Evolutionary conservation across 1,140 invertebrate genomes (phyloP), one percentile per base, ranked within the genome.

Genomic region (Calliphora vicina): DNA sequence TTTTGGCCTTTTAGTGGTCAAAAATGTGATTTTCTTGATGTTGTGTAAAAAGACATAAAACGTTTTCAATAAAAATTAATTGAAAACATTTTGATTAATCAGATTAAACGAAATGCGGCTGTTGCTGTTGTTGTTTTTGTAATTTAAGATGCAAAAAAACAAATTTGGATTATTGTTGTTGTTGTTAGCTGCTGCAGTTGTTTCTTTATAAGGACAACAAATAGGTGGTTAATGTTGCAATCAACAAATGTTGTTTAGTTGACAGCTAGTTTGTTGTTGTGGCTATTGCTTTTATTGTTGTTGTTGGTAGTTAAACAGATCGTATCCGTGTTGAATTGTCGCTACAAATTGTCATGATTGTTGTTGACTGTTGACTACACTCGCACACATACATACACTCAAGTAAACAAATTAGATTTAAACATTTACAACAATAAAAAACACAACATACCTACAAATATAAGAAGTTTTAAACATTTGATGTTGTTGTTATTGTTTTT

Each of bases 311-410:
- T 71, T 23, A n/a, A 12, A 61, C 61, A 35, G 80, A 81, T 81
- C 50, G 80, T 81, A 71, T 81, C 80, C 74, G 74, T 81, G 61
- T 81, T 71, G 80, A 67, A 71, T 81, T 71, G 80, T 81, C 80
- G 61, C 80, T 67, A 81, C 80, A 81, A 81, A 81, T 81, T 81
- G 80, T 81, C 80, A 81, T 81, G 80, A 81, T 81, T 71, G 80
- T 71, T 81, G 80, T 81, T 81, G 45, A 71, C 61, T 81, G 80
- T 67, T 81, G 42, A 20, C 80, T n/a, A n/a, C 35, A 35, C 35
- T 35, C 35, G 35, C 35, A 35, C 35, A 35, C 6, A 35, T 5
- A 35, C 1, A 35, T 5, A 74, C 72, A 74, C 27, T n/a, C 72
- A 74, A 35, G 10, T 35, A 35, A 35, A 35, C 35, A 78, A 78